These are phyloP conservation scores for Watsonalla cultraria DNA, from an alignment of 2,888 invertebrate genomes.

Conservation along the genomic window DNA sequence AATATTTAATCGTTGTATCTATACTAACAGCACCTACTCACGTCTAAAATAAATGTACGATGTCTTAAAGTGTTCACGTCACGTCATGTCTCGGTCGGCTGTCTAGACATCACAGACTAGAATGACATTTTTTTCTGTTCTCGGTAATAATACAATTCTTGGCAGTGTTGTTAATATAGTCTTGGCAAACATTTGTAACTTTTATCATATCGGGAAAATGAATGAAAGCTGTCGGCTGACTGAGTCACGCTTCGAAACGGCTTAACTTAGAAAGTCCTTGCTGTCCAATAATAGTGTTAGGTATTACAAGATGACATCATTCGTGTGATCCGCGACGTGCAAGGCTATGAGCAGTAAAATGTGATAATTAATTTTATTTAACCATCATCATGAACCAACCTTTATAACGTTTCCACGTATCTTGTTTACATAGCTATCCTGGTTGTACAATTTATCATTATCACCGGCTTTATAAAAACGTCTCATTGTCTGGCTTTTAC, in stretches of 20 bases:
- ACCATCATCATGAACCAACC: conserved; percentile 12
- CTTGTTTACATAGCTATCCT: conserved; percentile 5
- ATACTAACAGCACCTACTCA: background rate
- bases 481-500: too few species aligned
- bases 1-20: too few species aligned
- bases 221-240: conserved; percentile 65
- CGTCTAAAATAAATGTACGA: conserved; percentile 13
- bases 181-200: conserved; percentile 67
- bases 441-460: background rate
- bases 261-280: conserved; percentile 42
- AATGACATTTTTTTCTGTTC: conserved; percentile 59
- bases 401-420: conserved; percentile 5
- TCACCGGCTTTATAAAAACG: too few species aligned
- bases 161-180: conserved; percentile 63
- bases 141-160: conserved; percentile 72
- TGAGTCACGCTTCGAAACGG: conserved; percentile 44
- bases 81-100: conserved; percentile 56
- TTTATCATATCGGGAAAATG: conserved; percentile 67
- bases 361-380: conserved; percentile 19
- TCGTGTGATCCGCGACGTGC: conserved; percentile 6
- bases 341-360: conserved; percentile 18
- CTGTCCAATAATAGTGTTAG: conserved; percentile 19
- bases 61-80: conserved; percentile 43
- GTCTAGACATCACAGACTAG: conserved; percentile 64
- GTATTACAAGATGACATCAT: conserved; percentile 27